Evolutionary conservation across 1,140 invertebrate species (phyloP), one percentile per base, ranked within the genome.

Genomic region (Zophobas atratus): DNA sequence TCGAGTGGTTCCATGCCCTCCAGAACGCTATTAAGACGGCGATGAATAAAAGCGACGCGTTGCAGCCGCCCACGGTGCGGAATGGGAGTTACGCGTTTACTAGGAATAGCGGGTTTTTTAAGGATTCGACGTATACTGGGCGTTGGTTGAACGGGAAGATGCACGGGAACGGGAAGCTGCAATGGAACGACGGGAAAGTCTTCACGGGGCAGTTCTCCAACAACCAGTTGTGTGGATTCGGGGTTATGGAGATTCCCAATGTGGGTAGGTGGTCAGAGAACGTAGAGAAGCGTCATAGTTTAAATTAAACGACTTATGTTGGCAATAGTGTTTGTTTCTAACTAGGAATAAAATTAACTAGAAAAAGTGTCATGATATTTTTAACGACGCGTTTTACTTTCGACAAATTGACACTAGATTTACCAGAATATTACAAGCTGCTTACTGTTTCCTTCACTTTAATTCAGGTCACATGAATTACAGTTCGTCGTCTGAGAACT

Each of bases 161-260:
- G 79, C 94, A 97, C 86, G 96, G 95, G 6, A 88, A 89, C 80
- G 96, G 96, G 1, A 93, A 93, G 86, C 84, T 97, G 39, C 91
- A 92, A 83, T 97, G 94, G 94, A 86, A 90, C 2, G 95, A 97
- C 88, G 94, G 94, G 0, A 92, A 91, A 79, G 87, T 90, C 55
- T 97, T 96, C 83, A 90, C 90, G 46, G 96, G 96, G 0, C 92
- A 94, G 77, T 95, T 97, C 85, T 87, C 92, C 63, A 89, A 94
- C 80, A 94, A 94, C 77, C 86, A 91, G 32, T 91, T 94, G 73
- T 91, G 94, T 86, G 95, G 95, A 46, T 92, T 88, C 84, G 93
- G 93, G 6, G 90, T 90, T 85, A 91, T 94, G 88, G 90, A 92
- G 84, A 90, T 90, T 67, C 90, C 91, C 4, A 88, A 86, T 80